Base-by-base conservation (phyloP, 2,797 vertebrate species). In the Neomorphus geoffroyi region DNA sequence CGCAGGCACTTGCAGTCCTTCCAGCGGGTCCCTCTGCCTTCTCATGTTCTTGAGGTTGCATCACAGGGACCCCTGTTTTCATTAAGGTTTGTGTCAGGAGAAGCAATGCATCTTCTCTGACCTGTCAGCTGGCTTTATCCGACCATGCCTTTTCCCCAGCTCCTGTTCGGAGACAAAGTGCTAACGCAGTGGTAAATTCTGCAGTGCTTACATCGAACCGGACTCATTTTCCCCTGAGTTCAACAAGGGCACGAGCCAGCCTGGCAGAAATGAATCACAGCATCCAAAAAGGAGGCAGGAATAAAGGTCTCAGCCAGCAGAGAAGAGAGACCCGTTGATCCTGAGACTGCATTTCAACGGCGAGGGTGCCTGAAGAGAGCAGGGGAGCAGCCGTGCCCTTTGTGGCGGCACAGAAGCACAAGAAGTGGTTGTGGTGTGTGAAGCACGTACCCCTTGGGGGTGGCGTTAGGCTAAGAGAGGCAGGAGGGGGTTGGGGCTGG, bases 181-280 rank as follows among this genome's bases (percentile, higher is more conserved):
- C 45, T 65, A 15, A 21, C 28, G 1, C 2, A 5, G 61, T 57
- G 73, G 66, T 73, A 48, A 88, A 92, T 83, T 23, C 80, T 80
- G 84, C 90, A 88, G 84, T 67, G 8, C 70, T 88, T 73, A 35
- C 77, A 65, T 86, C 92, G 54, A 17, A 7, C 72, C 1, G 1
- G 64, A 3, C 80, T 90, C 16, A 1, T 83, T 80, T 60, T 69
- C 93, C 6, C 46, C 0, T n/a, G 67, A 58, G 80, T 88, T 92
- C 91, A 90, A 17, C 45, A 15, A 64, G 93, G 86, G 86, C 83
- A 61, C 1, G 17, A 86, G 67, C 56, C 86, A 82, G 80, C 58
- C 95, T 53, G 80, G 87, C 84, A 86, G 95, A 69, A 43, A 45
- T 53, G 80, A 75, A 86, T 80, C 89, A 22, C 72, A 48, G 60